Conservation (phyloP, 2,888 invertebrate species). For the Kuschelorhynchus macadamiae region DNA sequence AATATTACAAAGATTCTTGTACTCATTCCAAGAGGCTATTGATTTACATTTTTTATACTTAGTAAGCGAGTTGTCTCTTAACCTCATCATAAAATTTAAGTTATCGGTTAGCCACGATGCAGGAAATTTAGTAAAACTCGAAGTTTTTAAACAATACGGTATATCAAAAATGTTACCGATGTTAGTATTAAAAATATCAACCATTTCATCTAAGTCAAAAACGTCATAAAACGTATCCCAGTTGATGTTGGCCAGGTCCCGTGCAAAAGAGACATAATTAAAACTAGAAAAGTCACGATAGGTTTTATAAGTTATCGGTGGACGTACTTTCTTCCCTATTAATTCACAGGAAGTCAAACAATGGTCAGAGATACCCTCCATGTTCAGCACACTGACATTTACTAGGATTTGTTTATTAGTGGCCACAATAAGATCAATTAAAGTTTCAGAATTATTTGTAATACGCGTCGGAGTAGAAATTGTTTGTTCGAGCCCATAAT, state of each 20-base stretch:
- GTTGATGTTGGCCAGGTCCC: neutral
- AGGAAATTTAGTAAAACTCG: too few relatives aligned
- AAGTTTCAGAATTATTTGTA: neutral
- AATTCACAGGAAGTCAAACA: neutral
- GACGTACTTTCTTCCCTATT: neutral
- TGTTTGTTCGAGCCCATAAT: neutral
- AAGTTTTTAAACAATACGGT: neutral
- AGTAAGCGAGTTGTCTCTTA: too few relatives aligned
- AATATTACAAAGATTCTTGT: too few relatives aligned
- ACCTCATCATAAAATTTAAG: too few relatives aligned
- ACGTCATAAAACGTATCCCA: neutral
- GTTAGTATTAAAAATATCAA: neutral
- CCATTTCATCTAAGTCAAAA: conserved; percentile 2
- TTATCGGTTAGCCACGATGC: too few relatives aligned
- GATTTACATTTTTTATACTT: too few relatives aligned
- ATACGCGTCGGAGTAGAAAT: neutral
- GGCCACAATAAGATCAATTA: neutral
- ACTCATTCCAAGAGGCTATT: too few relatives aligned
- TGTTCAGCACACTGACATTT: neutral
- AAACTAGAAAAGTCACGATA: conserved; percentile 5
- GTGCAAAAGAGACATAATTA: neutral
- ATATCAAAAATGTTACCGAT: neutral
- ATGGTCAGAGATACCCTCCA: neutral
- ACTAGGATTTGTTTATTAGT: neutral
- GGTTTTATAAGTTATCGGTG: neutral